A percentile compares a stretch with the other conserved stretches of the same genome.
Conservation (phyloP, 2,888 invertebrate genomes). For the Lingula anatina region DNA sequence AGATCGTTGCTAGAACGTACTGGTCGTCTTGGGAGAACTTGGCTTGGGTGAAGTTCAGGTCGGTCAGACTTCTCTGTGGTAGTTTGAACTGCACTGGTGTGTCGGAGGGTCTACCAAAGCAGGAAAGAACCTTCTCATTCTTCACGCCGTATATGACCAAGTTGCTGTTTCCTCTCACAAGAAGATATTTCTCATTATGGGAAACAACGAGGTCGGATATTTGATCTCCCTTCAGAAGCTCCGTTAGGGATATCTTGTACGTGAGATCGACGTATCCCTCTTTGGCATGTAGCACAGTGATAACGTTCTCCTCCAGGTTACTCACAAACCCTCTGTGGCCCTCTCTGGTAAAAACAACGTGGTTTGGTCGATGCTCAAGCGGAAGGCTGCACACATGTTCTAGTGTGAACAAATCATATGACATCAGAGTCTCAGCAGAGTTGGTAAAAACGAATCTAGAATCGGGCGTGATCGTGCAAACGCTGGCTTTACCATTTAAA, state of each 20-base stretch:
- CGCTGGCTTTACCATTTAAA: slow-evolving; percentile 32
- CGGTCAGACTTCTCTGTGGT: slow-evolving; percentile 31
- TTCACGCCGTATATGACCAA: slow-evolving; percentile 37
- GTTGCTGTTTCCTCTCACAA: slow-evolving; percentile 24
- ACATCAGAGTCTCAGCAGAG: slow-evolving; percentile 31
- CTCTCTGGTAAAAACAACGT: slow-evolving; percentile 32
- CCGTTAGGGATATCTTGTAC: slow-evolving; percentile 32
- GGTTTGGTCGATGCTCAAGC: slow-evolving; percentile 26
- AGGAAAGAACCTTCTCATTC: slow-evolving; percentile 29
- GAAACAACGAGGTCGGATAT: slow-evolving; percentile 24
- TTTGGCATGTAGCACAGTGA: slow-evolving; percentile 35
- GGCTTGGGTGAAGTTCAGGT: slow-evolving; percentile 36
- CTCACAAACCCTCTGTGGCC: slow-evolving; percentile 32
- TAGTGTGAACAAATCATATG: slow-evolving; percentile 34
- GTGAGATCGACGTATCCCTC: slow-evolving; percentile 36
- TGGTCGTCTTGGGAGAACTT: slow-evolving; percentile 40
- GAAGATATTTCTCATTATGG: slow-evolving; percentile 25
- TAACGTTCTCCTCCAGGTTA: slow-evolving; percentile 27
- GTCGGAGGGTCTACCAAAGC: slow-evolving; percentile 32
- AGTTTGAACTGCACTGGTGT: slow-evolving; percentile 44
- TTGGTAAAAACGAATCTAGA: slow-evolving; percentile 39
- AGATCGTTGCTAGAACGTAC: slow-evolving; percentile 40
- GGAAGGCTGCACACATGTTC: slow-evolving; percentile 29
- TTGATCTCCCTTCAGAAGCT: slow-evolving; percentile 21
- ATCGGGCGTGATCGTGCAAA: slow-evolving; percentile 41